A percentile compares a stretch with the other conserved stretches of the same genome.
These are phyloP conservation scores for Scaptodrosophila latifasciaeformis DNA, from an alignment of 2,888 invertebrate genomes.

Conservation along the genomic window DNA sequence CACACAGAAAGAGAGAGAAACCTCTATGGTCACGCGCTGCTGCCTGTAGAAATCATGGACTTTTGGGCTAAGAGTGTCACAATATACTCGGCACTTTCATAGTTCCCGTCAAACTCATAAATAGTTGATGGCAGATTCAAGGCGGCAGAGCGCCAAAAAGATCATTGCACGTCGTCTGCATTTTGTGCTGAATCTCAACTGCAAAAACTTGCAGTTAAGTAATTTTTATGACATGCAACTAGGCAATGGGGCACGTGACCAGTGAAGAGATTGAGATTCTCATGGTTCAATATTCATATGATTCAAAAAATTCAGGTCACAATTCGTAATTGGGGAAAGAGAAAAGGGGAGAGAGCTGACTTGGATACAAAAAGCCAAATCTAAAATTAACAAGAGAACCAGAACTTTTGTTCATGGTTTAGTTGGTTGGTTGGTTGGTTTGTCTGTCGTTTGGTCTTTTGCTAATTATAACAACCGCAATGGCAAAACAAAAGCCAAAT, in stretches of 20 bases:
- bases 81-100: constrained; percentile 9
- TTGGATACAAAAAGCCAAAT: background rate
- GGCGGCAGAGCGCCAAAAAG: no score
- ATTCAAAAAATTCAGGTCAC: background rate
- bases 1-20: no score
- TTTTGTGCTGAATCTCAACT: constrained; percentile 54
- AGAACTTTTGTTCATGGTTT: no score
- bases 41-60: no score
- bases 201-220: constrained; percentile 58
- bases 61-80: no score
- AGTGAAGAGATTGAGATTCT: constrained; percentile 33
- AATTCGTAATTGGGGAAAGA: background rate
- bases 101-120: constrained; percentile 33
- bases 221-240: constrained; percentile 47
- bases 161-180: constrained; percentile 58
- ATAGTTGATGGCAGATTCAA: constrained; percentile 36
- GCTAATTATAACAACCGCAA: constrained; percentile 2
- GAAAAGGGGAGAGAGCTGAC: background rate
- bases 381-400: background rate
- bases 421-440: no score
- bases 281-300: no score
- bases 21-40: background rate
- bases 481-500: background rate
- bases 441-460: background rate
- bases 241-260: constrained; percentile 49